Base-by-base conservation (phyloP, 2,113 vertebrate species). In the Phylloscopus trochiloides region DNA sequence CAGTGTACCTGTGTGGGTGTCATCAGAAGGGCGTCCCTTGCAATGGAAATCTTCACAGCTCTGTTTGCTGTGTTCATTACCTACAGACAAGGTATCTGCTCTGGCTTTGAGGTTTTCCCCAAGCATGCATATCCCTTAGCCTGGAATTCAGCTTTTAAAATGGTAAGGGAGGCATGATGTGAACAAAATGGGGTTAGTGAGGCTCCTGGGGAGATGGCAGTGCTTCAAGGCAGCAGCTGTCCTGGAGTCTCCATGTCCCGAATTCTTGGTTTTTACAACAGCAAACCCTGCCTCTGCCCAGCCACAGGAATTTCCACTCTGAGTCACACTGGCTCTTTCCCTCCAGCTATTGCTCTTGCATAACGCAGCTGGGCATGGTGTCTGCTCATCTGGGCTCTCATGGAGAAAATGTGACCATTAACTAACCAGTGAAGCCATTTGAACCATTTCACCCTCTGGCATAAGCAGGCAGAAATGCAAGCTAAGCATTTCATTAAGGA, bases 241-340 rank as follows among this genome's bases (percentile, higher is more conserved):
- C 55, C 40, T 1, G 4, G 74, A 76, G 67, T 67, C 59, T 94
- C 48, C 22, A 4, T 48, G 71, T 93, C 89, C 71, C 10, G 1
- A 55, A n/a, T 71, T 96, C 70, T 74, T 92, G 38, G 45, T 42
- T 94, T 96, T 95, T 65, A 54, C 21, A 91, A 61, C 43, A 94
- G 70, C 70, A 86, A 93, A 77, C 40, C 24, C 51, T 82, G 59
- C 50, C 77, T n/a, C 65, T 82, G 62, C 86, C 45, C 68, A 89
- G 88, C 86, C 93, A 94, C 95, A 94, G 66, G 88, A 94, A 93
- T 97, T 97, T 95, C 88, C 72, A 65, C 63, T 96, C 66, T 93
- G 90, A 94, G 68, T 97, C 78, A 94, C 19, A 5, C 70, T 65
- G 45, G 51, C 50, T 94, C 25, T 57, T 88, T 94, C 76, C 62